These are phyloP conservation scores for Eriosoma lanigerum DNA, from an alignment of 1,140 invertebrate genomes.

Conservation along the genomic window DNA sequence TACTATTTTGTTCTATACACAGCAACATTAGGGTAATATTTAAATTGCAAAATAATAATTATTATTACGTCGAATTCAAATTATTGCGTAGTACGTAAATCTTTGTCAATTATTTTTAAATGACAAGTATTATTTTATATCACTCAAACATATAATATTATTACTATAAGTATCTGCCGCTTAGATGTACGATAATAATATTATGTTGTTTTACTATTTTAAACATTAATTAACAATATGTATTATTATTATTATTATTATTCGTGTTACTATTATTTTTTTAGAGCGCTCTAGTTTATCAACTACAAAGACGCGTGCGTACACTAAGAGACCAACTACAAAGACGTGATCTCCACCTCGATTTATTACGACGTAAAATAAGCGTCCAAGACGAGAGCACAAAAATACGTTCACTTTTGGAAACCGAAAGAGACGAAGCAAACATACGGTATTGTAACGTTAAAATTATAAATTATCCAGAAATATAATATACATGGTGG, in stretches of 20 bases:
- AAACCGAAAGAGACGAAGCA: constrained; percentile 73
- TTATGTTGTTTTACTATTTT: too few species aligned
- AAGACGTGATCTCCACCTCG: constrained; percentile 85
- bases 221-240: too few species aligned
- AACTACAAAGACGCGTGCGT: constrained; percentile 76
- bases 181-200: not conserved
- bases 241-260: too few species aligned
- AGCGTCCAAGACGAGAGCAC: constrained; percentile 65
- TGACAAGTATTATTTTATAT: not conserved
- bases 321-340: constrained; percentile 84
- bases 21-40: not conserved
- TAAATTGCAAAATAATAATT: not conserved
- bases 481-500: too few species aligned
- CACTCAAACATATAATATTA: too few species aligned
- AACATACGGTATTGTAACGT: constrained; percentile 62
- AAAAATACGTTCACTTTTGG: constrained; percentile 55
- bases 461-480: too few species aligned
- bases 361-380: constrained; percentile 82
- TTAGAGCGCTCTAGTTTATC: constrained; percentile 80
- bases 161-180: not conserved
- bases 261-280: not conserved
- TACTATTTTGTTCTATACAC: not conserved
- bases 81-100: not conserved
- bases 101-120: not conserved
- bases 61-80: not conserved